Percentiles rank a stretch among this genome's conserved stretches.
These are phyloP conservation scores for Chironomus striatipennis DNA, from an alignment of 1,140 invertebrate species.

Conservation along the genomic window DNA sequence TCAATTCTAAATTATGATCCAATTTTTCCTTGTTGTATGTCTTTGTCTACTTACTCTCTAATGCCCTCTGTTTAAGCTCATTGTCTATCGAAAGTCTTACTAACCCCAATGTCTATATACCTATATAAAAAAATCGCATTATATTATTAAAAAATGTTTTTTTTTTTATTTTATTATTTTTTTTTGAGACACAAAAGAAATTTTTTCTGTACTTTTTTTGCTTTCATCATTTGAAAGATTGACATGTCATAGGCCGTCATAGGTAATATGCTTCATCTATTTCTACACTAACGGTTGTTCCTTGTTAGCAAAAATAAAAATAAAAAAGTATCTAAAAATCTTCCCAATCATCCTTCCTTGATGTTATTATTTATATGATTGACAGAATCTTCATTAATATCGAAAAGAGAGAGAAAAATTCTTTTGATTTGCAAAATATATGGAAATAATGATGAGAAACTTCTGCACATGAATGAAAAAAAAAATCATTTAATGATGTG, in stretches of 20 bases:
- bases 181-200: background rate
- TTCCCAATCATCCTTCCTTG: background rate
- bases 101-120: background rate
- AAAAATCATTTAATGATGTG: background rate
- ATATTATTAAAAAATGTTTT: background rate
- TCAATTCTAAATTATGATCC: slow-evolving; percentile 9
- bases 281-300: background rate
- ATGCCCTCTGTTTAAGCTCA: slow-evolving; percentile 9
- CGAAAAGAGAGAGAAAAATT: background rate
- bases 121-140: slow-evolving; percentile 4
- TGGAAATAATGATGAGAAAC: background rate
- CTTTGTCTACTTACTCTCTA: background rate
- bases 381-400: slow-evolving; percentile 8
- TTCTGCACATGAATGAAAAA: no score
- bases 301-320: background rate
- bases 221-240: background rate
- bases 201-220: background rate
- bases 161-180: background rate
- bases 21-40: background rate
- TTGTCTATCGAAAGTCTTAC: background rate
- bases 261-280: background rate
- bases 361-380: background rate
- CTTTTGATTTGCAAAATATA: background rate
- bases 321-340: no score
- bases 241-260: slow-evolving; percentile 11